phyloP scores from a whole-genome alignment of 2,888 invertebrate genomes.

The Agonopterix arenella region DNA sequence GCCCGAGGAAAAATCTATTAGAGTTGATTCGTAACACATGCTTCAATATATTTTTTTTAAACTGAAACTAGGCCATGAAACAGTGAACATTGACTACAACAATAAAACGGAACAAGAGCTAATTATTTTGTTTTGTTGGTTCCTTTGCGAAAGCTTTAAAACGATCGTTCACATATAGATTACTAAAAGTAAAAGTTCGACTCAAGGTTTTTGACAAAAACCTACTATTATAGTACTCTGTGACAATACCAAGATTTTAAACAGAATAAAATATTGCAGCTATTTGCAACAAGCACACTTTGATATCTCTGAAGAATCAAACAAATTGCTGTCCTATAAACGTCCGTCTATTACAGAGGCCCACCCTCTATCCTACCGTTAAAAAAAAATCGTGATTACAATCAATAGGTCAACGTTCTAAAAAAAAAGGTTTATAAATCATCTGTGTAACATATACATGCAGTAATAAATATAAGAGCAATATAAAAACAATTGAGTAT shows the following conservation, averaged over 20 bases:
- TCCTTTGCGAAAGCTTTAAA: no score
- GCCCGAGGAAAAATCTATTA: no score
- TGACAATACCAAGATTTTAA: conserved; percentile 34
- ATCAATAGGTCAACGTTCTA: conserved; percentile 45
- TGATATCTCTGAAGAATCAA: conserved; percentile 31
- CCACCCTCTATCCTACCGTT: conserved; percentile 13
- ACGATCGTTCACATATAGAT: not conserved
- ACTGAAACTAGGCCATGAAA: no score
- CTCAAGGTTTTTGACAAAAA: conserved; percentile 9
- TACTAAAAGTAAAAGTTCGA: conserved; percentile 30
- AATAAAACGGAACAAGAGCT: no score
- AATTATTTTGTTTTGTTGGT: no score
- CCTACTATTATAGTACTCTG: not conserved
- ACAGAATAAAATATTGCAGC: conserved; percentile 23
- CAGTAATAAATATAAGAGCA: conserved; percentile 44
- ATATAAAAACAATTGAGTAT: conserved; percentile 45
- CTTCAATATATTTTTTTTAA: no score
- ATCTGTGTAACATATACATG: conserved; percentile 54
- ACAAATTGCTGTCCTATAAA: conserved; percentile 29
- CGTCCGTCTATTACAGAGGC: conserved; percentile 26
- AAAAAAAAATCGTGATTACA: conserved; percentile 28
- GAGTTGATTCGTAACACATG: no score
- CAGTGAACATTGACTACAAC: no score
- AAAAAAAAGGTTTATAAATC: conserved; percentile 56
- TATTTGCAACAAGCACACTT: conserved; percentile 10